A percentile compares a stretch with the other conserved stretches of the same genome.
phyloP scores from a whole-genome alignment of 2,797 vertebrate genomes.

The Gobionotothen gibberifrons region DNA sequence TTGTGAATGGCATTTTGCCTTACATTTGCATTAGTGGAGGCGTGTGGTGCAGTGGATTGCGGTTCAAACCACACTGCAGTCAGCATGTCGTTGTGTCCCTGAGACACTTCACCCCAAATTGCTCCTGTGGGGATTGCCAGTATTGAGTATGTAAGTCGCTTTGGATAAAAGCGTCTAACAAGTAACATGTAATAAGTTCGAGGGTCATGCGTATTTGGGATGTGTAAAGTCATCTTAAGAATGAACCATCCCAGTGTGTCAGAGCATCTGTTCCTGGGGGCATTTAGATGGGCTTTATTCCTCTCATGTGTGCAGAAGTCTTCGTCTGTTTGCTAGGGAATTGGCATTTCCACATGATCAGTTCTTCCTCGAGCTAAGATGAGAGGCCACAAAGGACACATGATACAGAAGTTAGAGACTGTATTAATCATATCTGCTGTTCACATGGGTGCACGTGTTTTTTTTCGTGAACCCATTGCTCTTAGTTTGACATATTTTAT shows the following conservation, averaged over 20 bases:
- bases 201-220: neutral
- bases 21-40: slow-evolving; percentile 1
- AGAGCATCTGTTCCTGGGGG: slow-evolving; percentile 20
- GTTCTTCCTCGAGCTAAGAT: neutral
- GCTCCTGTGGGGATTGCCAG: too few relatives aligned
- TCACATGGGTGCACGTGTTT: neutral
- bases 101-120: too few relatives aligned
- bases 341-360: slow-evolving; percentile 40
- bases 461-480: slow-evolving; percentile 4
- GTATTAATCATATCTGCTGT: slow-evolving; percentile 3
- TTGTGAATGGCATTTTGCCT: neutral
- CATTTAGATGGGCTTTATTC: slow-evolving; percentile 11
- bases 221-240: neutral
- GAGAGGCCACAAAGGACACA: neutral
- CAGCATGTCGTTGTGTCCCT: too few relatives aligned
- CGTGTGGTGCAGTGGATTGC: too few relatives aligned
- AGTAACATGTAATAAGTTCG: too few relatives aligned
- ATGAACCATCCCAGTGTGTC: neutral
- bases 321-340: slow-evolving; percentile 12
- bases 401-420: neutral
- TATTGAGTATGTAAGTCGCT: too few relatives aligned
- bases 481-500: neutral
- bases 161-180: too few relatives aligned
- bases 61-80: too few relatives aligned
- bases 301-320: neutral